These are phyloP conservation scores for Dorcus hopei DNA, from an alignment of 2,888 invertebrate species.

Conservation along the genomic window DNA sequence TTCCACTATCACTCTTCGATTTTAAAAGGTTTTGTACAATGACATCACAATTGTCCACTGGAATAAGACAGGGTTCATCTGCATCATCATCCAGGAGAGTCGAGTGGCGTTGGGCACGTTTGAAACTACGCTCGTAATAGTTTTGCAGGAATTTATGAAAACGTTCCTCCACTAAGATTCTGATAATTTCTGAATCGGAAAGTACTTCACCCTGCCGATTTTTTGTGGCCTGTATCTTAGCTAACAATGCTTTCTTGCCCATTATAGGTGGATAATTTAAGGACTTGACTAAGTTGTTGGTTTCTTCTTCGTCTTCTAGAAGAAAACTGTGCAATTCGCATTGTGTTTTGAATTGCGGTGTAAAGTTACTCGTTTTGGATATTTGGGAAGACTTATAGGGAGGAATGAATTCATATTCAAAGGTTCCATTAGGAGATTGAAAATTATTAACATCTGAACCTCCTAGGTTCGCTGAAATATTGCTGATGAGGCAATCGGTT, in stretches of 20 bases:
- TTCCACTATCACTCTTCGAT: too few species aligned
- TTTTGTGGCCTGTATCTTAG: conserved; percentile 8
- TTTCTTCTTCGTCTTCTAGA: conserved; percentile 2
- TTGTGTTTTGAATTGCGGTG: background rate
- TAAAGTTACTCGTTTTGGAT: background rate
- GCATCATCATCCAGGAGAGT: too few species aligned
- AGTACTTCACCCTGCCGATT: background rate
- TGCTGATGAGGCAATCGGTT: too few species aligned
- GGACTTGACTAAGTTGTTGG: background rate
- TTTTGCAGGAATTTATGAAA: conserved; percentile 19
- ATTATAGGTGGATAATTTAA: conserved; percentile 19
- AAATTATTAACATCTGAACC: too few species aligned
- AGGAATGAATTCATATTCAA: too few species aligned
- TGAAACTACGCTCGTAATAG: conserved; percentile 16
- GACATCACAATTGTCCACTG: too few species aligned
- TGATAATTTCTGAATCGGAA: conserved; percentile 23
- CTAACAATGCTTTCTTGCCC: conserved; percentile 22
- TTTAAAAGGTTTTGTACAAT: too few species aligned
- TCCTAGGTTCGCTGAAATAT: too few species aligned
- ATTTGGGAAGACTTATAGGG: too few species aligned
- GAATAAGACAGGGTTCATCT: too few species aligned
- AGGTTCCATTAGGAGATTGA: too few species aligned
- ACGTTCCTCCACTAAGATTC: conserved; percentile 22
- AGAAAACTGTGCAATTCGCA: background rate
- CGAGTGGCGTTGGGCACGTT: background rate